phyloP scores from a whole-genome alignment of 2,797 vertebrate genomes.

The Protonibea diacanthus region DNA sequence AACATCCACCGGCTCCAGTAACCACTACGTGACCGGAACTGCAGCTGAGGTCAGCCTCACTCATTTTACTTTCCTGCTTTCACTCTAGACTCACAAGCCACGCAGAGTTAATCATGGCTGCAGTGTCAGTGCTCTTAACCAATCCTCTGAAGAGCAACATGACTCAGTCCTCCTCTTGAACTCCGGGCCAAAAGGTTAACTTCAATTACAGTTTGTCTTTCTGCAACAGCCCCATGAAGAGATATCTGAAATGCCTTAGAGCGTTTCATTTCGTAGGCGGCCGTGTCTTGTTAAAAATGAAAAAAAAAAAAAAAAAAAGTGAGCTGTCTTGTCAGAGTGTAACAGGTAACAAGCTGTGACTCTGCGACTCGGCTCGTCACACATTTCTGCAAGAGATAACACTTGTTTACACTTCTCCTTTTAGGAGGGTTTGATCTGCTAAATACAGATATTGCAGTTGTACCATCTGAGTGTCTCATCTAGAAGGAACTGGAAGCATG shows the following conservation, averaged over 20 bases:
- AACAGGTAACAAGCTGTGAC: background rate
- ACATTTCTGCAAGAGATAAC: slow-evolving; percentile 17
- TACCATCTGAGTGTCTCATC: background rate
- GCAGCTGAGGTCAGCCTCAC: slow-evolving; percentile 83
- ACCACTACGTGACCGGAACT: slow-evolving; percentile 90
- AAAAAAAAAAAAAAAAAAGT: too few species aligned
- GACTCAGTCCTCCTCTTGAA: slow-evolving; percentile 35
- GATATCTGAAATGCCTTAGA: background rate
- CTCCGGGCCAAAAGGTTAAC: slow-evolving; percentile 19
- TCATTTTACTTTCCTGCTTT: slow-evolving; percentile 23
- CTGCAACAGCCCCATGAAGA: background rate
- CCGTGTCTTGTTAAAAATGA: background rate
- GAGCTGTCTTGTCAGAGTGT: background rate
- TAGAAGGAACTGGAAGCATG: slow-evolving; percentile 2
- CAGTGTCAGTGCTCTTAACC: slow-evolving; percentile 6
- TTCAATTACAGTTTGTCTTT: slow-evolving; percentile 5
- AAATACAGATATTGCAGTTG: background rate
- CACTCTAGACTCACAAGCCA: slow-evolving; percentile 28
- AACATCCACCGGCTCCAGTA: slow-evolving; percentile 88
- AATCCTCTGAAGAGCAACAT: slow-evolving; percentile 5
- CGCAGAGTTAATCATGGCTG: slow-evolving; percentile 20
- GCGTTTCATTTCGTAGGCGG: background rate
- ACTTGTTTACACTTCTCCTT: background rate
- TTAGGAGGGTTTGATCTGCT: slow-evolving; percentile 13
- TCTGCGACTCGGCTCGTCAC: slow-evolving; percentile 4